Conservation (phyloP, 1,140 invertebrate genomes). For the Cepaea nemoralis region DNA sequence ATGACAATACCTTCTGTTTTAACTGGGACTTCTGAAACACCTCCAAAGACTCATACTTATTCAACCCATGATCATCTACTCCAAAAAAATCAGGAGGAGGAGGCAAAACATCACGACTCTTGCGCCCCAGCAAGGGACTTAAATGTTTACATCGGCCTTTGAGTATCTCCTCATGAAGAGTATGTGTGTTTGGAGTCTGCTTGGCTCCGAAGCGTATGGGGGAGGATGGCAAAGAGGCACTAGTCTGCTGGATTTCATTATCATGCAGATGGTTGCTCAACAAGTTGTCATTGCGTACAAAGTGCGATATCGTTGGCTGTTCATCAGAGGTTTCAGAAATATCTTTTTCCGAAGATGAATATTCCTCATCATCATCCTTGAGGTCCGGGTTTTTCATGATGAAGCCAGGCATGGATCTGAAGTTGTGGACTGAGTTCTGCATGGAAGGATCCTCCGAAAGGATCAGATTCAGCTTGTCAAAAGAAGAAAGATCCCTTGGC, state of each 20-base stretch:
- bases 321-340: neutral
- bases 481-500: slow-evolving; percentile 16
- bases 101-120: slow-evolving; percentile 85
- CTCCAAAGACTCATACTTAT: slow-evolving; percentile 87
- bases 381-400: slow-evolving; percentile 38
- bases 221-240: slow-evolving; percentile 65
- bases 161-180: slow-evolving; percentile 56
- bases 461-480: slow-evolving; percentile 26
- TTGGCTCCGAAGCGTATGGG: slow-evolving; percentile 55
- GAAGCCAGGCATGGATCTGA: slow-evolving; percentile 40
- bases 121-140: slow-evolving; percentile 64
- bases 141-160: slow-evolving; percentile 61
- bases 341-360: neutral
- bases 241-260: slow-evolving; percentile 58
- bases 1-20: slow-evolving; percentile 84
- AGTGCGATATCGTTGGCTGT: neutral
- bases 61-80: slow-evolving; percentile 75
- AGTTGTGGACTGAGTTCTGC: slow-evolving; percentile 29
- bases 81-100: slow-evolving; percentile 78
- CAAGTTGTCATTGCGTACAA: neutral
- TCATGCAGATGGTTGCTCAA: slow-evolving; percentile 14
- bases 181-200: slow-evolving; percentile 53
- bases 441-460: slow-evolving; percentile 27
- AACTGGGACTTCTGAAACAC: slow-evolving; percentile 95
- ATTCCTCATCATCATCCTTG: neutral